A percentile compares a stretch with the other conserved stretches of the same genome.
Conservation (phyloP, 1,140 invertebrate genomes). For the Goniozus legneri region DNA sequence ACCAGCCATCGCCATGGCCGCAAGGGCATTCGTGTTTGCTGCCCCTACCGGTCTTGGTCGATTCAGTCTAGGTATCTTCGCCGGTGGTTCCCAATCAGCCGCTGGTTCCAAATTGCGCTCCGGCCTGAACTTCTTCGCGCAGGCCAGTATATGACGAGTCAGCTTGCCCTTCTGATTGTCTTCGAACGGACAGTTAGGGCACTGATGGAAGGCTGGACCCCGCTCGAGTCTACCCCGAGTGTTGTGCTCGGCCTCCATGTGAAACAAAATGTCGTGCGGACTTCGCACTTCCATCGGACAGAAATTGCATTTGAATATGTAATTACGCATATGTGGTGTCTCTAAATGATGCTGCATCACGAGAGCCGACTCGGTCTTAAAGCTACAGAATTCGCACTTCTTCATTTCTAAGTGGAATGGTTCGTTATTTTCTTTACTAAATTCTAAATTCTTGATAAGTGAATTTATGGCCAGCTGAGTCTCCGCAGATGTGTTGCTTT, state of each 20-base stretch:
- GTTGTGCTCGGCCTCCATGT: slow-evolving; percentile 88
- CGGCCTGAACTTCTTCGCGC: slow-evolving; percentile 85
- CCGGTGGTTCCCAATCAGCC: slow-evolving; percentile 86
- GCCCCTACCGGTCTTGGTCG: slow-evolving; percentile 53
- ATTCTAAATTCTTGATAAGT: slow-evolving; percentile 78
- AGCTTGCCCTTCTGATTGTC: slow-evolving; percentile 93
- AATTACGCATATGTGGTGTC: slow-evolving; percentile 87
- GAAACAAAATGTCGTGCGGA: slow-evolving; percentile 83
- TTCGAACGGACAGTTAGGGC: slow-evolving; percentile 91
- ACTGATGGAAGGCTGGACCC: slow-evolving; percentile 85
- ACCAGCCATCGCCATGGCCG: slow-evolving; percentile 46
- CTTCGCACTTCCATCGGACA: slow-evolving; percentile 79
- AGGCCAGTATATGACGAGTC: slow-evolving; percentile 82
- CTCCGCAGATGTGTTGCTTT: slow-evolving; percentile 61
- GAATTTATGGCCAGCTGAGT: slow-evolving; percentile 76
- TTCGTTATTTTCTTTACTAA: slow-evolving; percentile 85
- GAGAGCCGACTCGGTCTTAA: slow-evolving; percentile 85
- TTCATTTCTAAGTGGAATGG: slow-evolving; percentile 75
- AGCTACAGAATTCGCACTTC: slow-evolving; percentile 88
- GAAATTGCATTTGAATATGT: slow-evolving; percentile 83
- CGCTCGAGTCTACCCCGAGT: slow-evolving; percentile 77
- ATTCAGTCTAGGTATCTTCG: slow-evolving; percentile 79
- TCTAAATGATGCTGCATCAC: slow-evolving; percentile 88
- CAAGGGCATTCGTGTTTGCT: slow-evolving; percentile 44
- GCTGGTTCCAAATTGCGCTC: slow-evolving; percentile 81